Conservation (phyloP, 2,113 vertebrate genomes). For the Myrmecophaga tridactyla region DNA sequence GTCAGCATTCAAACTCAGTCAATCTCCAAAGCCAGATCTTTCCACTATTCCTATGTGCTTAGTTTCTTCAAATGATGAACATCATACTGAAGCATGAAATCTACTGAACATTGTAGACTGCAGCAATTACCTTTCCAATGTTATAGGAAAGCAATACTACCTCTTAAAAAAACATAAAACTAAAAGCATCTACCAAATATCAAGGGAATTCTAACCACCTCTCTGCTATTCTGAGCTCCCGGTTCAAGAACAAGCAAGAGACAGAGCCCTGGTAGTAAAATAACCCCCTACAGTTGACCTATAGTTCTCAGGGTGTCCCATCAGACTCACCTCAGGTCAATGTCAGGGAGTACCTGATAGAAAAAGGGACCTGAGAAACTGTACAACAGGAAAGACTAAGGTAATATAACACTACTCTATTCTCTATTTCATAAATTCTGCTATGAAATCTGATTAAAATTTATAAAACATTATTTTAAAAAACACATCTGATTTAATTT, state of each 20-base stretch:
- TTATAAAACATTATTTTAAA: conserved; percentile 33
- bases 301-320: neutral
- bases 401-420: neutral
- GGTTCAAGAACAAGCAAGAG: neutral
- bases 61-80: neutral
- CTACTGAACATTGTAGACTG: neutral
- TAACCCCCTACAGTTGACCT: neutral
- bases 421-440: neutral
- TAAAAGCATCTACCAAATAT: neutral
- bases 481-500: conserved; percentile 16
- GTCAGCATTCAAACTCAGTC: neutral
- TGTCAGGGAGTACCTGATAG: neutral
- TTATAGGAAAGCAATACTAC: conserved; percentile 14
- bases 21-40: neutral
- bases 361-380: neutral
- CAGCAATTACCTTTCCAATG: neutral
- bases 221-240: neutral
- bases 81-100: neutral
- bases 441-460: neutral
- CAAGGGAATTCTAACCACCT: neutral
- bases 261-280: neutral
- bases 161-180: conserved; percentile 7
- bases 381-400: neutral
- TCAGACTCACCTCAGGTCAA: neutral
- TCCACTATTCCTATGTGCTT: neutral